Evolutionary conservation across 2,113 vertebrate species (phyloP).

Genomic region (Phaethon lepturus): DNA sequence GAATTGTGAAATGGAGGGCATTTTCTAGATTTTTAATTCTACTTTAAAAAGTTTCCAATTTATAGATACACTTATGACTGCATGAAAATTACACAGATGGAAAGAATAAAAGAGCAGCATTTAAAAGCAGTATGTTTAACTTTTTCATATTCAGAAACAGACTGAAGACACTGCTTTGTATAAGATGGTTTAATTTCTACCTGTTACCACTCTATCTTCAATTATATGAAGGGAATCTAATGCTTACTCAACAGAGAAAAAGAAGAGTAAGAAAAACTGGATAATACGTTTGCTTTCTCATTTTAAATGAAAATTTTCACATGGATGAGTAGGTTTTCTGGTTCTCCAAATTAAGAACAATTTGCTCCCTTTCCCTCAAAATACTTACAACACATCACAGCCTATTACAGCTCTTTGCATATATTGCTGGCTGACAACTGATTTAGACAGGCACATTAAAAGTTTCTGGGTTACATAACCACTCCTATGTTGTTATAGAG

Average conservation of each 20-base stretch:
- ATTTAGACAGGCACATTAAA: slow-evolving; percentile 48
- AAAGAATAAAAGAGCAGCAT: slow-evolving; percentile 26
- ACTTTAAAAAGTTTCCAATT: not conserved
- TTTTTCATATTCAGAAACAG: slow-evolving; percentile 36
- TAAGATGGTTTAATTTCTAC: not conserved
- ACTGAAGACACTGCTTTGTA: slow-evolving; percentile 34
- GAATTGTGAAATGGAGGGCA: not conserved
- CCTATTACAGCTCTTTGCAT: slow-evolving; percentile 22
- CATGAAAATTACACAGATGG: not conserved
- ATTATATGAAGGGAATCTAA: not conserved
- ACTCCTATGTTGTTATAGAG: slow-evolving; percentile 46
- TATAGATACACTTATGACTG: not conserved
- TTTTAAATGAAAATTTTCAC: slow-evolving; percentile 57
- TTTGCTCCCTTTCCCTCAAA: slow-evolving; percentile 70
- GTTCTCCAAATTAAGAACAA: slow-evolving; percentile 46
- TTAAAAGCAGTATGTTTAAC: slow-evolving; percentile 11
- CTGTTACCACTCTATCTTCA: not conserved
- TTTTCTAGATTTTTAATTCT: not conserved
- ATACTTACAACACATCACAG: slow-evolving; percentile 59
- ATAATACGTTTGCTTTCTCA: slow-evolving; percentile 33
- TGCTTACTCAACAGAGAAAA: not conserved
- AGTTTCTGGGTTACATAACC: slow-evolving; percentile 39
- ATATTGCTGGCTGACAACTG: slow-evolving; percentile 44
- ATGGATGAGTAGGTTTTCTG: not conserved
- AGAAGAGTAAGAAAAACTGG: slow-evolving; percentile 46